Evolutionary conservation across 2,797 vertebrate species (phyloP).

Genomic region (Pangasius sanitwongsei): DNA sequence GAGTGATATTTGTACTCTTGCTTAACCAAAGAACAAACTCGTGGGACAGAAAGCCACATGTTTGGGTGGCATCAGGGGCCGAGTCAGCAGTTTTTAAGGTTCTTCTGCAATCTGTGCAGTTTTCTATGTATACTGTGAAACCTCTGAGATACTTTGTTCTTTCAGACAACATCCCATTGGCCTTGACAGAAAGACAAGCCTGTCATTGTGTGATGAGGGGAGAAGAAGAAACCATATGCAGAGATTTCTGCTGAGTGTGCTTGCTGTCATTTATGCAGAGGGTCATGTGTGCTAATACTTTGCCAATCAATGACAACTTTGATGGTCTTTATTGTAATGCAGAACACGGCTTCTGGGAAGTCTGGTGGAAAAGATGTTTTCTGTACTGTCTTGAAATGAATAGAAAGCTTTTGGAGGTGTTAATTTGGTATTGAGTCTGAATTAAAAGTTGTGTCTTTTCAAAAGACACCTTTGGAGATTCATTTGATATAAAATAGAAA

Average conservation of each 20-base stretch:
- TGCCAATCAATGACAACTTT: conserved; percentile 53
- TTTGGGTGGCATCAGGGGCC: not conserved
- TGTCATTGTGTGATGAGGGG: conserved; percentile 51
- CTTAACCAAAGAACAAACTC: not conserved
- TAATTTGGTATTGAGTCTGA: too few species aligned
- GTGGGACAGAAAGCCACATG: not conserved
- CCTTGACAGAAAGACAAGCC: conserved; percentile 38
- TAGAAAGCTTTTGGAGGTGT: not conserved
- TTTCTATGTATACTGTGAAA: conserved; percentile 26
- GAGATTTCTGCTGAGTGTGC: conserved; percentile 50
- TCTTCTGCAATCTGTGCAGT: conserved; percentile 48
- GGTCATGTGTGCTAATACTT: conserved; percentile 36
- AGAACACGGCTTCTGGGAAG: conserved; percentile 21
- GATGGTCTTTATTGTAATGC: conserved; percentile 46
- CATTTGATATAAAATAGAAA: not conserved
- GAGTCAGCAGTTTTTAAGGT: conserved; percentile 28
- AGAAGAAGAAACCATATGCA: not conserved
- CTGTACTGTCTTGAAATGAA: not conserved
- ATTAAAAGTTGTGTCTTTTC: not conserved
- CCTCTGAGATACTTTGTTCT: conserved; percentile 30
- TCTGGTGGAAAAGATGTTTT: not conserved
- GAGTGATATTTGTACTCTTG: not conserved
- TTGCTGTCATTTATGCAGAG: conserved; percentile 32
- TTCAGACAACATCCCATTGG: conserved; percentile 21
- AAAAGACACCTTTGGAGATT: not conserved